Evolutionary conservation across 2,888 invertebrate species (phyloP).

Genomic region (Meganola albula): DNA sequence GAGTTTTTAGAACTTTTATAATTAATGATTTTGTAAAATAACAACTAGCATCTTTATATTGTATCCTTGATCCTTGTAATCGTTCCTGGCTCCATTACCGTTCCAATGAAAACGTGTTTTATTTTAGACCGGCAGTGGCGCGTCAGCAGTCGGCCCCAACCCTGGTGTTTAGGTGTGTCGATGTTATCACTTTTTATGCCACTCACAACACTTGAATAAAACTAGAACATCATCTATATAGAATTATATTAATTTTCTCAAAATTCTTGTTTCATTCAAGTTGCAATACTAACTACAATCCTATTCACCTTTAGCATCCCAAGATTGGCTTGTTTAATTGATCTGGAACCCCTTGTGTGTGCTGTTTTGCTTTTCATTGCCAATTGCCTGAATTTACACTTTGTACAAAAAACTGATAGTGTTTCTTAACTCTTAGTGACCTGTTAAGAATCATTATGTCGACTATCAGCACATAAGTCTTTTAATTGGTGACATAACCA

Average conservation of each 20-base stretch:
- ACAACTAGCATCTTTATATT: constrained; percentile 22
- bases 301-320: constrained; percentile 43
- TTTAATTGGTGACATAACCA: no score
- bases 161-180: constrained; percentile 79
- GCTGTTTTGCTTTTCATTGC: constrained; percentile 63
- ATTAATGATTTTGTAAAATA: constrained; percentile 9
- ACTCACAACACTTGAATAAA: constrained; percentile 54
- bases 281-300: constrained; percentile 50
- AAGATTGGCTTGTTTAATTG: constrained; percentile 49
- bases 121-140: constrained; percentile 78
- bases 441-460: no score
- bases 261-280: constrained; percentile 41
- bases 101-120: constrained; percentile 70
- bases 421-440: no score
- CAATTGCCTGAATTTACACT: constrained; percentile 14
- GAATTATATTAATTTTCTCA: constrained; percentile 1
- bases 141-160: constrained; percentile 77
- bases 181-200: constrained; percentile 64
- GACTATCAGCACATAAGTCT: no score
- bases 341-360: constrained; percentile 40
- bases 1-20: background rate
- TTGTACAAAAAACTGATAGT: background rate
- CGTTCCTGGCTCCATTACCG: constrained; percentile 52
- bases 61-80: constrained; percentile 31
- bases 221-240: constrained; percentile 18